A percentile compares a stretch with the other conserved stretches of the same genome.
phyloP scores from a whole-genome alignment of 2,888 invertebrate genomes.

The Colletes collaris region DNA sequence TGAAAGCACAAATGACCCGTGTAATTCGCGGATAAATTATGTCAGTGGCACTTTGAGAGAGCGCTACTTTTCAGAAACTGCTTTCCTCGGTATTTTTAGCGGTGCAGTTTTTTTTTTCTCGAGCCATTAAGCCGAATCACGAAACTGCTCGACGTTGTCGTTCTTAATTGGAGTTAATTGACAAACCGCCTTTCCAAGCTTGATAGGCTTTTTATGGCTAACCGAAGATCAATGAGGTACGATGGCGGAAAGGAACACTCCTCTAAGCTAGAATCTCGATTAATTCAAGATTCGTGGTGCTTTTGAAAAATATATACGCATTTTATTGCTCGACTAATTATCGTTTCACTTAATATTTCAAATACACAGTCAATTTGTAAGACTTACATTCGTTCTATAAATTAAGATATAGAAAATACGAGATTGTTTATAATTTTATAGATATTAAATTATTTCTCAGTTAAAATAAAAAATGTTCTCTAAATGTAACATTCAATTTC shows the following conservation, averaged over 20 bases:
- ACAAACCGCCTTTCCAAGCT: conserved; percentile 36
- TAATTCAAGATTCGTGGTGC: conserved; percentile 1
- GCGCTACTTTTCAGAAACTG: background rate
- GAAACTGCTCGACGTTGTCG: conserved; percentile 22
- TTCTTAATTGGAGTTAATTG: conserved; percentile 48
- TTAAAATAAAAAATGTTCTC: too few species aligned
- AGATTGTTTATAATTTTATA: too few species aligned
- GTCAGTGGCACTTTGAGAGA: background rate
- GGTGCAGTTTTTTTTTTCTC: background rate
- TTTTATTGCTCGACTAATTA: too few species aligned
- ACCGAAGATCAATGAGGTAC: conserved; percentile 41
- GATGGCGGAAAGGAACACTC: conserved; percentile 18
- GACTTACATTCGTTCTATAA: too few species aligned
- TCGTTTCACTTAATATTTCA: too few species aligned
- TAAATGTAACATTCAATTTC: too few species aligned
- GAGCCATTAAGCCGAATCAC: conserved; percentile 7
- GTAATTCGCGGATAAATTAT: background rate
- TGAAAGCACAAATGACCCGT: too few species aligned
- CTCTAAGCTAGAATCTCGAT: background rate
- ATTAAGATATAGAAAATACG: too few species aligned
- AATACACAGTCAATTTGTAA: too few species aligned
- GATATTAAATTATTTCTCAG: too few species aligned
- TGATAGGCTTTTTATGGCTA: conserved; percentile 40
- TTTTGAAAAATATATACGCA: too few species aligned
- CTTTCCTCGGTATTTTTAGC: background rate